These are phyloP conservation scores for Phataginus tricuspis DNA, from an alignment of 2,797 vertebrate species.

Conservation along the genomic window DNA sequence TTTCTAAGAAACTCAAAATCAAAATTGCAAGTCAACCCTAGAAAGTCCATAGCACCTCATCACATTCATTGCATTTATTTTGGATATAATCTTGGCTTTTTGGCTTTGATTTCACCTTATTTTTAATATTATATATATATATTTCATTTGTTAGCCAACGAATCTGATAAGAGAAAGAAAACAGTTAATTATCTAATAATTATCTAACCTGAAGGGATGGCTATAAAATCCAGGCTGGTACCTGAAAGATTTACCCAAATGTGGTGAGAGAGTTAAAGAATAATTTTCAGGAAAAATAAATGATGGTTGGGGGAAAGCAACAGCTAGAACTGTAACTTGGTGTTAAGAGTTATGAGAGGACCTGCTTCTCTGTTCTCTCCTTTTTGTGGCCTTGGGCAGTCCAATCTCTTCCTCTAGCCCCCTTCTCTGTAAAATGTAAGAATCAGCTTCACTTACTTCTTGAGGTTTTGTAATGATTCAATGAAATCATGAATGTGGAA, in stretches of 20 bases:
- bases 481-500: slow-evolving; percentile 27
- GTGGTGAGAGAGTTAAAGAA: background rate
- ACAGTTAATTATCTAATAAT: background rate
- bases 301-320: background rate
- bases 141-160: no score
- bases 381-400: background rate
- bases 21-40: background rate
- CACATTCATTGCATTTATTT: background rate
- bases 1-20: background rate
- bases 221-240: background rate
- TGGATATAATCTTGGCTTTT: background rate
- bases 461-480: background rate
- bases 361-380: background rate
- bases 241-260: background rate
- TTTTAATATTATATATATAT: background rate
- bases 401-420: background rate
- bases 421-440: slow-evolving; percentile 5
- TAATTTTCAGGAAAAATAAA: slow-evolving; percentile 19
- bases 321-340: background rate
- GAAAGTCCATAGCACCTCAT: background rate
- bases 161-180: background rate
- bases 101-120: background rate
- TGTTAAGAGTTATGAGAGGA: background rate
- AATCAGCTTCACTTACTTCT: background rate
- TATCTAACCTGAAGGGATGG: background rate